These are phyloP conservation scores for Rana temporaria DNA, from an alignment of 2,113 vertebrate genomes.

Conservation along the genomic window DNA sequence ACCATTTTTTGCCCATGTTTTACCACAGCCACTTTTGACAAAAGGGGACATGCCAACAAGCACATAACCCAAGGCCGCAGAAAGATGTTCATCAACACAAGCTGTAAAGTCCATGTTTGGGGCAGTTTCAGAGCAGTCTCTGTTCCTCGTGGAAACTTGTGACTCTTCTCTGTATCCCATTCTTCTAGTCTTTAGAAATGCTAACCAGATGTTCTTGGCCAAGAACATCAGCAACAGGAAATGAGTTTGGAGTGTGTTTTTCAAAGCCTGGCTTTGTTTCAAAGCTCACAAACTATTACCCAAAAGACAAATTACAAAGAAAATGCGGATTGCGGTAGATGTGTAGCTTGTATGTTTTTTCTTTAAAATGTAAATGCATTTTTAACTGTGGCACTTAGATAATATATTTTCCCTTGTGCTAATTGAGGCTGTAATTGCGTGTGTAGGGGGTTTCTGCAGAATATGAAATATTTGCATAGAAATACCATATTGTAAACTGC, in stretches of 20 bases:
- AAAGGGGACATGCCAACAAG: no score
- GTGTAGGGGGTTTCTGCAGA: background rate
- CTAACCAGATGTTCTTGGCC: constrained; percentile 54
- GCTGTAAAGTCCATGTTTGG: background rate
- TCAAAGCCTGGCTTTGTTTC: constrained; percentile 47
- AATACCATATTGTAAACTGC: constrained; percentile 24
- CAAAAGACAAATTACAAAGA: constrained; percentile 41
- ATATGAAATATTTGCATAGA: constrained; percentile 7
- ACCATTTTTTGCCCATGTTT: no score
- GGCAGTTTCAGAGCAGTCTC: background rate
- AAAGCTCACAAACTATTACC: constrained; percentile 51
- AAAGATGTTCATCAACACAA: no score
- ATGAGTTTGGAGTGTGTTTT: constrained; percentile 55
- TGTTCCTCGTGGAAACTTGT: constrained; percentile 37
- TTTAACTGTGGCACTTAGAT: background rate
- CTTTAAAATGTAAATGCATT: background rate
- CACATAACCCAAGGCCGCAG: no score
- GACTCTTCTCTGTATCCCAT: constrained; percentile 20
- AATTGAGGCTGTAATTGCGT: constrained; percentile 7
- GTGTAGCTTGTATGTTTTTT: constrained; percentile 3
- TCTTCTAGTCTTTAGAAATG: constrained; percentile 49
- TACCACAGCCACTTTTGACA: no score
- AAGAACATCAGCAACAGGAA: constrained; percentile 56
- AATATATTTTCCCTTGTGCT: constrained; percentile 6
- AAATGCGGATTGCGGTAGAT: constrained; percentile 36